Conservation (phyloP, 1,140 invertebrate genomes). For the Microplitis demolitor region DNA sequence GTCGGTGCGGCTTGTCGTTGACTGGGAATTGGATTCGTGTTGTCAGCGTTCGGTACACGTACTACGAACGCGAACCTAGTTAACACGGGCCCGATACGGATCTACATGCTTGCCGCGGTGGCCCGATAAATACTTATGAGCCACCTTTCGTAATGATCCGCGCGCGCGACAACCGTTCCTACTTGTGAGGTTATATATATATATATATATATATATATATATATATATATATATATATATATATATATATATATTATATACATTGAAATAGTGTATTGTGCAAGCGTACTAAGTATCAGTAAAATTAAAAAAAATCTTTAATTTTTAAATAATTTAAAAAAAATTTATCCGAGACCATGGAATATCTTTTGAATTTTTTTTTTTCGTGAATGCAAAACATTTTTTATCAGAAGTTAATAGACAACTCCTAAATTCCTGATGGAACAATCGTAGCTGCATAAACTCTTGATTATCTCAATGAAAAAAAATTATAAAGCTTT, state of each 20-base stretch:
- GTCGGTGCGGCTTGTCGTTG: constrained; percentile 2
- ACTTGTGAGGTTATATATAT: neutral
- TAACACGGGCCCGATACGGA: constrained; percentile 39
- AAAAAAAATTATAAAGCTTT: too few species aligned
- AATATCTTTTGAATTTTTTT: too few species aligned
- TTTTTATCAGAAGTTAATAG: too few species aligned
- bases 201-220: neutral
- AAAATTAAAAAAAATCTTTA: too few species aligned
- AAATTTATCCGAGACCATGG: too few species aligned
- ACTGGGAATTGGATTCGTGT: constrained; percentile 32
- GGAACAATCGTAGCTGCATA: too few species aligned
- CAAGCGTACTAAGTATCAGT: too few species aligned
- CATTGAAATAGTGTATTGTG: neutral
- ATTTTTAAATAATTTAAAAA: too few species aligned
- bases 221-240: too few species aligned
- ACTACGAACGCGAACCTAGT: constrained; percentile 37
- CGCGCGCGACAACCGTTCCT: constrained; percentile 4
- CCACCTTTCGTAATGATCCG: constrained; percentile 34
- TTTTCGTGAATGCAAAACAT: too few species aligned
- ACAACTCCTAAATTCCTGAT: too few species aligned
- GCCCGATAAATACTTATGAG: constrained; percentile 42
- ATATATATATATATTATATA: neutral
- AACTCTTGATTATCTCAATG: too few species aligned
- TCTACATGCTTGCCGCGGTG: constrained; percentile 38
- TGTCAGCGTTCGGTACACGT: constrained; percentile 30